Percentiles rank a stretch among this genome's conserved stretches.
These are phyloP conservation scores for Glossosoma conforme DNA, from an alignment of 1,140 invertebrate genomes.

Conservation along the genomic window DNA sequence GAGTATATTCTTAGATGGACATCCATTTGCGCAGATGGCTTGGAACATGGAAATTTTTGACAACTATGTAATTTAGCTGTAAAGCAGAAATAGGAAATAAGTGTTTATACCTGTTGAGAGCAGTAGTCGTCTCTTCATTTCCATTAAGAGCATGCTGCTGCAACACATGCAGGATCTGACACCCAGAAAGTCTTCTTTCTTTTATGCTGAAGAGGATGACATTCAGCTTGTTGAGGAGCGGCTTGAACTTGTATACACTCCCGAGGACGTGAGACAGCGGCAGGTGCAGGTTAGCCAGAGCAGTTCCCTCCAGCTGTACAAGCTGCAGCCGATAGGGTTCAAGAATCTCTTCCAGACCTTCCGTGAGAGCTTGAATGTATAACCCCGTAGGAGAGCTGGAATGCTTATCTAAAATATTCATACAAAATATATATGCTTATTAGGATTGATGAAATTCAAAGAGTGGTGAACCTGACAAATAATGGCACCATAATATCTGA, in stretches of 20 bases:
- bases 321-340: slow-evolving; percentile 41
- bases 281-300: slow-evolving; percentile 42
- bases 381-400: slow-evolving; percentile 34
- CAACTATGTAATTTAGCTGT: background rate
- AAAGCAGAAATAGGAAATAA: slow-evolving; percentile 2
- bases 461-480: background rate
- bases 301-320: slow-evolving; percentile 40
- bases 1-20: too few species aligned
- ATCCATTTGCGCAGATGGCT: too few species aligned
- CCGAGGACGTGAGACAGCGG: slow-evolving; percentile 44
- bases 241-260: slow-evolving; percentile 42
- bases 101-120: slow-evolving; percentile 38
- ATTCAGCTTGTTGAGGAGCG: slow-evolving; percentile 43
- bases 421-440: background rate
- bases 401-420: slow-evolving; percentile 10
- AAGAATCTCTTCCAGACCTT: slow-evolving; percentile 45
- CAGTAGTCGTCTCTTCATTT: slow-evolving; percentile 42
- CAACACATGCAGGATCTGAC: slow-evolving; percentile 44
- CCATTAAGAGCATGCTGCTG: slow-evolving; percentile 46
- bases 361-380: slow-evolving; percentile 46
- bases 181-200: slow-evolving; percentile 42
- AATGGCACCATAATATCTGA: background rate
- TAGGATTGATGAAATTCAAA: background rate
- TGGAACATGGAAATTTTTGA: too few species aligned
- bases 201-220: slow-evolving; percentile 43